Conservation (phyloP, 2,113 vertebrate species). For the Electrona antarctica region DNA sequence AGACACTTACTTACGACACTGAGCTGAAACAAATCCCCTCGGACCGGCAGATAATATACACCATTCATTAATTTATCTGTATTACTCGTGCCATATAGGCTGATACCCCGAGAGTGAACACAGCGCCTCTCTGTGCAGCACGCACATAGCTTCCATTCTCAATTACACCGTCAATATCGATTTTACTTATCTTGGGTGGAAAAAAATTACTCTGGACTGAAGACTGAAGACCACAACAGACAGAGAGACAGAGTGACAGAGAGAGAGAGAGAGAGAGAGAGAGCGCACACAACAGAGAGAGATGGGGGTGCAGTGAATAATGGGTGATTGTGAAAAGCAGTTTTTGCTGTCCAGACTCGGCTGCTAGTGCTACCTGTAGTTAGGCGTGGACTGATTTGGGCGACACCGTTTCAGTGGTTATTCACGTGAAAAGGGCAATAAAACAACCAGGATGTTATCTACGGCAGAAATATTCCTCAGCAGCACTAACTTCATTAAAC, state of each 20-base stretch:
- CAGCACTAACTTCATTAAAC: conserved; percentile 11
- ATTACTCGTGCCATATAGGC: not conserved
- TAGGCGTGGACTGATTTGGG: not conserved
- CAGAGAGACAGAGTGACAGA: not conserved
- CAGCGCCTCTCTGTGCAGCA: not conserved
- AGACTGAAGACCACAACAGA: too few relatives aligned
- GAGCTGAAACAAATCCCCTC: conserved; percentile 44
- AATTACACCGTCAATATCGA: conserved; percentile 36
- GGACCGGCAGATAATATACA: conserved; percentile 29
- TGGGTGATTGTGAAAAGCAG: not conserved
- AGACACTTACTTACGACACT: conserved; percentile 38
- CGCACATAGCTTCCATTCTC: conserved; percentile 12
- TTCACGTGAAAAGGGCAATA: not conserved
- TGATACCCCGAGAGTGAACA: conserved; percentile 13
- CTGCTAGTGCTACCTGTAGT: not conserved
- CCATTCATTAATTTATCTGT: conserved; percentile 48
- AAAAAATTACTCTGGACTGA: too few relatives aligned
- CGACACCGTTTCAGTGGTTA: not conserved
- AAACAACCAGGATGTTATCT: not conserved
- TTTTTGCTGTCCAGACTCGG: not conserved
- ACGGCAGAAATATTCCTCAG: not conserved
- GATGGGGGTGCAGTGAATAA: not conserved
- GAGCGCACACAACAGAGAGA: not conserved
- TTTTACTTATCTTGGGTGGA: too few relatives aligned
- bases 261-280: not conserved